Conservation (phyloP, 2,888 invertebrate species). For the Melanophora roralis region DNA sequence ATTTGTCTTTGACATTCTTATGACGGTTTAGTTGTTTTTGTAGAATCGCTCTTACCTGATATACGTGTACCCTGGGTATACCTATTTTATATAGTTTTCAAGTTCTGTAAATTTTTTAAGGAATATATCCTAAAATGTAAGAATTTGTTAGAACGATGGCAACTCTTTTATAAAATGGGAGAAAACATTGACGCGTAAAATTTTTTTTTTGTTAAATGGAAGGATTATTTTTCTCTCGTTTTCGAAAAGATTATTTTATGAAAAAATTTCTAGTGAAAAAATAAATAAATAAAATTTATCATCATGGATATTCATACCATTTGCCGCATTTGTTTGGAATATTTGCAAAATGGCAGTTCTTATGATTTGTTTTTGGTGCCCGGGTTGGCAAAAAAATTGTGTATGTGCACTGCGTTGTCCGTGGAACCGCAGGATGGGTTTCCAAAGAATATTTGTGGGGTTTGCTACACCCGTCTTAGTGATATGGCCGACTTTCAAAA, state of each 20-base stretch:
- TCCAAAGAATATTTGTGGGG: conserved; percentile 72
- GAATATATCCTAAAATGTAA: neutral
- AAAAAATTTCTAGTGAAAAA: conserved; percentile 32
- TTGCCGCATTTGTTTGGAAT: conserved; percentile 73
- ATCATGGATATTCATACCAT: conserved; percentile 68
- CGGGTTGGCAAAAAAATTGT: conserved; percentile 72
- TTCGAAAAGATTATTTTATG: conserved; percentile 25
- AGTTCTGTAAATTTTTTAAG: neutral
- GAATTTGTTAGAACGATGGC: conserved; percentile 8
- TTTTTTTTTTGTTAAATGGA: conserved; percentile 46
- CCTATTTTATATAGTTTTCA: neutral
- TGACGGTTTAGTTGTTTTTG: no score
- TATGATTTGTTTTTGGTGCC: conserved; percentile 72
- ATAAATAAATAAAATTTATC: conserved; percentile 9
- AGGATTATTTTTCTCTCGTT: conserved; percentile 53
- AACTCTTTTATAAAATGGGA: conserved; percentile 52
- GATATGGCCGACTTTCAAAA: conserved; percentile 73
- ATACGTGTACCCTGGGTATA: no score
- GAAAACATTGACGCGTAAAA: conserved; percentile 62
- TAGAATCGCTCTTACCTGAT: no score
- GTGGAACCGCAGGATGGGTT: conserved; percentile 74
- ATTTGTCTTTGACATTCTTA: no score
- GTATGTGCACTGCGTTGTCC: conserved; percentile 72
- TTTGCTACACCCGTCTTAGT: conserved; percentile 70
- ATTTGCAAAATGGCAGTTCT: conserved; percentile 68